Conservation (phyloP, 2,888 invertebrate species). For the Patella depressa region DNA sequence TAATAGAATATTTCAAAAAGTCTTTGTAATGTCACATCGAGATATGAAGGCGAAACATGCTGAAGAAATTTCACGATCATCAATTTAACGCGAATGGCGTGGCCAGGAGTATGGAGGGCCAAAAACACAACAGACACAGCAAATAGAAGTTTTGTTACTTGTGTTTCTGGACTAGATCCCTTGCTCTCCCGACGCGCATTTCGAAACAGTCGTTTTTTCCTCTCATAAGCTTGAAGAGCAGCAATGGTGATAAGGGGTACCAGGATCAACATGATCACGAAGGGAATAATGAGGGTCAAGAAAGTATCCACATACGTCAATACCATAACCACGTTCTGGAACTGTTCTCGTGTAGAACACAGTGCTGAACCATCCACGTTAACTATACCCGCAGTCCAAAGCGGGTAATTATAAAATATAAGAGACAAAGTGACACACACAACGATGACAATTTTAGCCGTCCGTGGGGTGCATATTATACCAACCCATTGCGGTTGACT, state of each 20-base stretch:
- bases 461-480: slow-evolving; percentile 22
- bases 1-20: slow-evolving; percentile 31
- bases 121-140: slow-evolving; percentile 30
- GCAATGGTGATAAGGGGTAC: slow-evolving; percentile 22
- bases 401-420: slow-evolving; percentile 25
- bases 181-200: not conserved
- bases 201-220: slow-evolving; percentile 16
- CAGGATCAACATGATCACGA: slow-evolving; percentile 21
- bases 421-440: slow-evolving; percentile 13
- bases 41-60: not conserved
- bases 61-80: slow-evolving; percentile 15
- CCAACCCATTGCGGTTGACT: slow-evolving; percentile 26
- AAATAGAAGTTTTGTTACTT: slow-evolving; percentile 29
- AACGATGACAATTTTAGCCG: slow-evolving; percentile 20
- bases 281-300: slow-evolving; percentile 29
- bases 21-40: slow-evolving; percentile 21
- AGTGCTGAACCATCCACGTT: not conserved
- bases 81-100: slow-evolving; percentile 22
- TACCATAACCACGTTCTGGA: slow-evolving; percentile 12
- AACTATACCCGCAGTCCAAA: slow-evolving; percentile 26
- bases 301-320: slow-evolving; percentile 31
- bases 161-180: slow-evolving; percentile 16
- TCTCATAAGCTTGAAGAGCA: slow-evolving; percentile 24
- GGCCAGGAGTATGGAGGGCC: slow-evolving; percentile 26
- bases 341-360: slow-evolving; percentile 17